Base-by-base conservation (phyloP, 2,888 invertebrate genomes). In the Habroteleia sp. region DNA sequence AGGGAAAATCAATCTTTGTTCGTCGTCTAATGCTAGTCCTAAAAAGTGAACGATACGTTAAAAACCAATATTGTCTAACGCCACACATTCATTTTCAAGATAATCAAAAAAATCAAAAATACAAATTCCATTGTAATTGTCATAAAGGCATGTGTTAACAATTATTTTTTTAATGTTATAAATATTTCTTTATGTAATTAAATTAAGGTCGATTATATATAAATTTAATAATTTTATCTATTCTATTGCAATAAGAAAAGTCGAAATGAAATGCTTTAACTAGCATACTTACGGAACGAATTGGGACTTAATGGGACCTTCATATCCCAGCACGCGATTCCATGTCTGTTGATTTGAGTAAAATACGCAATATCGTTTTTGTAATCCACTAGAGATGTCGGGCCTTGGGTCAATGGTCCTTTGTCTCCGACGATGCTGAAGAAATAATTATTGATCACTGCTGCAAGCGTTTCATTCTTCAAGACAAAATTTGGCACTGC, bases 311-410 rank as follows among this genome's bases (percentile, higher is more conserved):
- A 92, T 0, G 93, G 91, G 77, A 91, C 92, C 48, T 90, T 90
- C 0, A 92, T 90, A 84, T 96, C 95, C 96, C 96, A 96, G 86
- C 96, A 96, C 0, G 93, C 94, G 1, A 96, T 90, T 0, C 93
- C 95, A 82, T 96, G 93, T 80, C 91, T 93, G 84, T 94, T 94
- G 0, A 95, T 91, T 76, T 94, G 91, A 1, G 94, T 93, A 80
- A 95, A 93, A 89, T 95, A 95, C 66, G 95, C 89, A 5, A 94
- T 92, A 17, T 92, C 92, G 0, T 93, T 92, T 73, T 91, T 90
- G 42, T 91, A 90, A 82, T 96, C 95, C 77, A 93, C 92, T 81
- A 91, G 92, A 73, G 94, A 94, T 2, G 94, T 92, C 0, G 95
- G 93, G 0, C 95, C 92, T 87, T 96, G 96, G 0, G 93, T 92